Conservation (phyloP, 2,113 vertebrate species). For the Euleptes europaea region DNA sequence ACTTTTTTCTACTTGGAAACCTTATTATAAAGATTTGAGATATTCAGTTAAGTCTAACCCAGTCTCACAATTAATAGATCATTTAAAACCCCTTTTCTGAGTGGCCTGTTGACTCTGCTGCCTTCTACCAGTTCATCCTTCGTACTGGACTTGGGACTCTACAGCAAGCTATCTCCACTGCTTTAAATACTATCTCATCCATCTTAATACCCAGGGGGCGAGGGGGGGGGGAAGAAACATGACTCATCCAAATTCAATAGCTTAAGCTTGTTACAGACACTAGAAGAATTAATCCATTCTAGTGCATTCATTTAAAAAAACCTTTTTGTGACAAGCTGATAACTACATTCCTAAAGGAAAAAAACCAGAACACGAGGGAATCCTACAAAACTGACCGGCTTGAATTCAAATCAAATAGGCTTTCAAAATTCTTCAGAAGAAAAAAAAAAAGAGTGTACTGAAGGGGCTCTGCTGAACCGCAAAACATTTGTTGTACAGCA, state of each 20-base stretch:
- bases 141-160: no score
- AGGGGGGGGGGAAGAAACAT: no score
- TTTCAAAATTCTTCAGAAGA: neutral
- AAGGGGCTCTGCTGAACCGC: neutral
- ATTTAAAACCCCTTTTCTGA: neutral
- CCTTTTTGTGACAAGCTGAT: neutral
- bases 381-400: neutral
- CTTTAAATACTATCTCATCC: no score
- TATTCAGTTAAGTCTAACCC: no score
- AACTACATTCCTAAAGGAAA: neutral
- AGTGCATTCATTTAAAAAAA: neutral
- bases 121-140: neutral
- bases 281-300: neutral
- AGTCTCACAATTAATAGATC: neutral
- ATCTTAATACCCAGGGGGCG: neutral
- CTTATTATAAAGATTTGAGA: no score
- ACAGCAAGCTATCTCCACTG: neutral
- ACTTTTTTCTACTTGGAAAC: no score
- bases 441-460: neutral
- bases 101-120: neutral
- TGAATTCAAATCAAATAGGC: neutral
- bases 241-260: neutral
- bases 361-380: neutral
- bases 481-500: neutral
- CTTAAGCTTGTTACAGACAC: neutral